Conservation (phyloP, 2,888 invertebrate species). For the Lapara coniferarum region DNA sequence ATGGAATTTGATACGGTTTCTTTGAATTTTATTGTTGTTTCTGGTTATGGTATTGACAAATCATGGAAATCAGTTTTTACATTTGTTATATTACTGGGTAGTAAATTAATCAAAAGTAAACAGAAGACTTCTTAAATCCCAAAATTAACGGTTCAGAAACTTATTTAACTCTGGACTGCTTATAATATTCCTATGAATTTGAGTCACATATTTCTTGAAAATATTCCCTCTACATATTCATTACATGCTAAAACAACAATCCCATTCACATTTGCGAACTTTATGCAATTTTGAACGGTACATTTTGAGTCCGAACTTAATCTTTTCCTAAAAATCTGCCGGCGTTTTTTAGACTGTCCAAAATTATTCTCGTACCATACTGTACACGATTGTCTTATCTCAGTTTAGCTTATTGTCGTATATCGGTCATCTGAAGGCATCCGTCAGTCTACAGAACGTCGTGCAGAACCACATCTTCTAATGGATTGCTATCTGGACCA, state of each 20-base stretch:
- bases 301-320: slow-evolving; percentile 10
- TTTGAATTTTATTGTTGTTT: background rate
- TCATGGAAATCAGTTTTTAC: too few species aligned
- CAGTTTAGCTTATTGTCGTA: background rate
- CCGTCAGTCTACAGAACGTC: slow-evolving; percentile 26
- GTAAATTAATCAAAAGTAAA: too few species aligned
- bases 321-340: slow-evolving; percentile 26
- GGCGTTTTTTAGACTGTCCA: slow-evolving; percentile 23
- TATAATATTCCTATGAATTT: too few species aligned
- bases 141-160: too few species aligned
- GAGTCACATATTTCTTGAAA: too few species aligned
- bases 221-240: too few species aligned
- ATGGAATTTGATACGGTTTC: slow-evolving; percentile 2
- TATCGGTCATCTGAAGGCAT: slow-evolving; percentile 25
- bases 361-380: slow-evolving; percentile 25
- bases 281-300: background rate
- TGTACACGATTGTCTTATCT: slow-evolving; percentile 24
- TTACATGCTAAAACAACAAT: background rate
- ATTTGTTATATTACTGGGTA: too few species aligned
- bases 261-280: background rate
- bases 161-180: too few species aligned
- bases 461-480: slow-evolving; percentile 8
- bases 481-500: slow-evolving; percentile 30
- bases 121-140: too few species aligned
- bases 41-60: background rate